Evolutionary conservation across 2,113 vertebrate genomes (phyloP), one percentile per base, ranked within the genome.

Genomic region (Coptodon rendalli): DNA sequence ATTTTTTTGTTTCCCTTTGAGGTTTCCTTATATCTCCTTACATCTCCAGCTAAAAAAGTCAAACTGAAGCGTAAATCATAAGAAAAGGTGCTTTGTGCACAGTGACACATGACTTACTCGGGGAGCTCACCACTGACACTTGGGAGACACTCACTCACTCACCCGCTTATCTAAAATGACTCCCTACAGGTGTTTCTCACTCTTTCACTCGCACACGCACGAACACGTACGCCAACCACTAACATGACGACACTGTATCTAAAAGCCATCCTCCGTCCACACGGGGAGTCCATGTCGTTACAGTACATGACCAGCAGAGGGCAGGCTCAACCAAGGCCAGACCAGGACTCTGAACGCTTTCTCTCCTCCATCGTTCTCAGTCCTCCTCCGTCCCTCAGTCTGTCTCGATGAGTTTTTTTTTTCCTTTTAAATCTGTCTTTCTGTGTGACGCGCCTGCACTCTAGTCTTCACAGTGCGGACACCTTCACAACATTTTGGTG

Each of bases 401-500:
- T 90, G 88, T 94, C 81, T 88, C 17, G 3, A 24, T 87, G 63
- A 93, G 90, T 94, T 87, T 48, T 63, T 52, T 52, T 17, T 38
- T 68, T 8, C 63, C 40, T 48, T 76, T 90, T 83, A 80, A 50
- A 63, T 90, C 84, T 81, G 88, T 93, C 86, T 89, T 81, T 86
- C 86, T 54, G 63, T 31, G 68, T 52, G 79, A 76, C 5, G 52
- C 12, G 57, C 56, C 86, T 71, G 79, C 81, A 71, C 86, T 68
- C 83, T 38, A 61, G 89, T 91, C 90, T 85, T 98, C 96, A 99
- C 98, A 99, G 97, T 84, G 98, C 98, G 0, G 98, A 99, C 91
- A 99, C 98, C 96, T 99, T 99, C 93, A 99, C 99, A 82, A 99
- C 94, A 83, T 97, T 98, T 94, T 88, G 95, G 86, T 93, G 96